A percentile compares a stretch with the other conserved stretches of the same genome.
Evolutionary conservation across 2,113 vertebrate species (phyloP).

Genomic region (Stegastes partitus): DNA sequence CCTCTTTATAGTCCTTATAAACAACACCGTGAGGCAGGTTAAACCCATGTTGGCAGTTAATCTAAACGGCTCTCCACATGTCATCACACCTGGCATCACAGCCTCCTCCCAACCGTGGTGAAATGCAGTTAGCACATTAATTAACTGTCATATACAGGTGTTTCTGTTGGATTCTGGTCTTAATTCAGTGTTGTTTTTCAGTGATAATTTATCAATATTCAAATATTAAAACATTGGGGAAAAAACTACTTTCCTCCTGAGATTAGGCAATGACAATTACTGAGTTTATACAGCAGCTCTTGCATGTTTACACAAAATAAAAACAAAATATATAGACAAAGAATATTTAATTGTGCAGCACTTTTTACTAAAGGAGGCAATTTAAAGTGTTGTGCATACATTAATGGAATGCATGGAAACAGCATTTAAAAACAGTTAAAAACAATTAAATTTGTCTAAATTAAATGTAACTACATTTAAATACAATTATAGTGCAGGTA

Average conservation of each 20-base stretch:
- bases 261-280: no score
- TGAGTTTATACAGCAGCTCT: no score
- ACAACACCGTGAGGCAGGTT: conserved; percentile 21
- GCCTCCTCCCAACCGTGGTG: neutral
- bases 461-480: neutral
- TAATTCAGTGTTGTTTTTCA: neutral
- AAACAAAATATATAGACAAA: no score
- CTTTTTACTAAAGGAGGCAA: no score
- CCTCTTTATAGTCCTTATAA: conserved; percentile 32
- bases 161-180: neutral
- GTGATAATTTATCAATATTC: neutral
- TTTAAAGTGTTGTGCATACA: no score
- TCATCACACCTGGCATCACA: conserved; percentile 28
- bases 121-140: neutral
- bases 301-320: no score
- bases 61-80: conserved; percentile 12
- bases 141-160: neutral
- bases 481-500: neutral
- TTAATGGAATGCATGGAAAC: no score
- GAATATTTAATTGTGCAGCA: no score
- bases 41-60: conserved; percentile 22
- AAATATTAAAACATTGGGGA: neutral
- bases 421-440: no score
- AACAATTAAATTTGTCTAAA: neutral
- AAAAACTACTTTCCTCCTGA: neutral